Base-by-base conservation (phyloP, 1,140 invertebrate species). In the Drosophila athabasca region DNA sequence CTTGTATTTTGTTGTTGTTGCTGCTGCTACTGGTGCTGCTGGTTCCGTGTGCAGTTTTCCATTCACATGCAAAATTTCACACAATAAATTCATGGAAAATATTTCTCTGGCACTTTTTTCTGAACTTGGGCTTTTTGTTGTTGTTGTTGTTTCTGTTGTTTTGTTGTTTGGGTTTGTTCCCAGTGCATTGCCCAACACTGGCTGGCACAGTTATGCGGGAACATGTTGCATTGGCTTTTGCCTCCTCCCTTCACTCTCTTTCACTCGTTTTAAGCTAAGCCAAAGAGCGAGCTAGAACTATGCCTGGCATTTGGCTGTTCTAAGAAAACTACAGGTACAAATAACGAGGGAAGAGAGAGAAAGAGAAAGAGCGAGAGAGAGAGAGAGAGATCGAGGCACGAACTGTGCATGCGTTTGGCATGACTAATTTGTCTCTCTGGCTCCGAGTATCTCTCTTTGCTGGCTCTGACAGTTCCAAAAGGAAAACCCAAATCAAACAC, bases 61-160 rank as follows among this genome's bases (percentile, higher is more conserved):
- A 89, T 83, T 87, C 79, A 87, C 83, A 87, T 83, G 83, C 79
- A 87, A 87, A 88, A 88, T 76, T 83, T 88, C 83, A 88, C 83
- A 87, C 83, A 83, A 76, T 88, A 87, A 74, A 76, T 68, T 88
- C 79, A 79, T 60, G 67, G 67, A 68, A 77, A 78, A 69, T 83
- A 64, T 75, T 75, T 70, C 70, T 53, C 45, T 73, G 62, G 67
- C 72, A 79, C 62, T 74, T 69, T 69, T 39, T 45, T 44, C n/a
- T 57, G 50, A 68, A 57, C 66, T 69, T 69, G 50, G 11, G 62
- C 45, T 69, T 69, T 49, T 54, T 8, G 44, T 65, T 53, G 43
- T 45, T 70, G 64, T 57, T 52, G 31, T 11, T 35, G 9, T 11
- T 39, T 49, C 59, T 58, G 17, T 24, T 17, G 2, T 22, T 35